Evolutionary conservation across 2,797 vertebrate genomes (phyloP), one percentile per base, ranked within the genome.

Genomic region (Mormyrus hasselquistii): DNA sequence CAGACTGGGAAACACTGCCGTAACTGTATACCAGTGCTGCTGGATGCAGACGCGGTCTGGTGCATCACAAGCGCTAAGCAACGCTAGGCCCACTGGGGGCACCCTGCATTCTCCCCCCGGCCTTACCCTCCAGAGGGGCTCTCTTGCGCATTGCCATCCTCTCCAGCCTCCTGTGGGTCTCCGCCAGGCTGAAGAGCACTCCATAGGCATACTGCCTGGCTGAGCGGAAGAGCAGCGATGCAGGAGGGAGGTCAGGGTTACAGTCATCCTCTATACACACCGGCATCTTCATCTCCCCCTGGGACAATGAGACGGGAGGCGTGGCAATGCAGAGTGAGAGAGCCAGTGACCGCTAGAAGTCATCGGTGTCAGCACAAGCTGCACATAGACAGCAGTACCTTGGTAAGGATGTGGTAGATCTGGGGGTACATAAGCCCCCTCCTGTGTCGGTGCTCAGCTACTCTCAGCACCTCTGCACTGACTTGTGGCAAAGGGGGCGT

Each of bases 281-380:
- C 2, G 97, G 97, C 92, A 98, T 97, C 94, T 98, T 98, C 95
- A 97, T 97, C 93, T 98, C 97, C 91, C 97, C 97, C 97, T 98
- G 94, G 41, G 19, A 55, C 25, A 88, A 10, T 2, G 2, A 14
- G 55, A 87, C 1, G 22, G 38, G 41, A 82, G 16, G 34, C 6
- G 5, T 7, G 34, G 5, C 38, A 8, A 47, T 5, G 29, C 12
- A 25, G 34, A 16, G 69, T 19, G 69, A 38, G 69, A 7, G 34
- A 16, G 69, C 12, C 69, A 38, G 69, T 76, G 69, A 76, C 34
- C 1, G 4, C 14, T 34, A 16, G 29, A 73, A 34, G 62, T 34
- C 62, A 34, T 14, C 69, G 4, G 34, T 1, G 69, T 41, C 12
- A 10, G 76, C 41, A 47, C 19, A 22, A 82, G 76, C 76, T n/a